Percentiles rank a stretch among this genome's conserved stretches.
Conservation (phyloP, 2,888 invertebrate genomes). For the Meloe dianella region DNA sequence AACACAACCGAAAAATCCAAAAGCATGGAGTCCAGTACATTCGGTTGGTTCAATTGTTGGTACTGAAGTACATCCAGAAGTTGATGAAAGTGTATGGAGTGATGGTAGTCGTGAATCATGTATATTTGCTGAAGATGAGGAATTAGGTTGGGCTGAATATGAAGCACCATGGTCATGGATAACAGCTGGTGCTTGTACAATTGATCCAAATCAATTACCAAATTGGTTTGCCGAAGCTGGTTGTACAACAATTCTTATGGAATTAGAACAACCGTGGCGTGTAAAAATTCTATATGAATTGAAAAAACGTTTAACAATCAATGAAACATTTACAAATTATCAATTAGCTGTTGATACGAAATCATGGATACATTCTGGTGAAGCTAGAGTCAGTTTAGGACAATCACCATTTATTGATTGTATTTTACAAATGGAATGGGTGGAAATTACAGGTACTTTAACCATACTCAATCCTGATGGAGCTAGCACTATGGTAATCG, state of each 20-base stretch:
- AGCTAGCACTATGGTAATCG: conserved; percentile 72
- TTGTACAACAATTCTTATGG: conserved; percentile 60
- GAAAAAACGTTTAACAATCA: conserved; percentile 60
- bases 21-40: conserved; percentile 88
- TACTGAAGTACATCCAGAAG: conserved; percentile 85
- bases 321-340: conserved; percentile 61
- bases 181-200: conserved; percentile 71
- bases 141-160: conserved; percentile 79
- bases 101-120: conserved; percentile 74
- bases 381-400: conserved; percentile 65
- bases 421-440: conserved; percentile 82
- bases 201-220: conserved; percentile 75
- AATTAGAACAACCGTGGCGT: conserved; percentile 78
- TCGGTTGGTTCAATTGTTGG: conserved; percentile 85
- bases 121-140: conserved; percentile 81
- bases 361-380: conserved; percentile 85
- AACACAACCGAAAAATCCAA: conserved; percentile 76
- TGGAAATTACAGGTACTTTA: conserved; percentile 68
- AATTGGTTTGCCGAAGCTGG: conserved; percentile 68
- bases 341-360: conserved; percentile 82
- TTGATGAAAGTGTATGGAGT: conserved; percentile 80
- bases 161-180: conserved; percentile 81
- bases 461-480: conserved; percentile 80
- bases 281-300: conserved; percentile 74
- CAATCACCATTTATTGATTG: conserved; percentile 72